These are phyloP conservation scores for Dyspetes luteomarginatus DNA, from an alignment of 2,888 invertebrate genomes.

Conservation along the genomic window DNA sequence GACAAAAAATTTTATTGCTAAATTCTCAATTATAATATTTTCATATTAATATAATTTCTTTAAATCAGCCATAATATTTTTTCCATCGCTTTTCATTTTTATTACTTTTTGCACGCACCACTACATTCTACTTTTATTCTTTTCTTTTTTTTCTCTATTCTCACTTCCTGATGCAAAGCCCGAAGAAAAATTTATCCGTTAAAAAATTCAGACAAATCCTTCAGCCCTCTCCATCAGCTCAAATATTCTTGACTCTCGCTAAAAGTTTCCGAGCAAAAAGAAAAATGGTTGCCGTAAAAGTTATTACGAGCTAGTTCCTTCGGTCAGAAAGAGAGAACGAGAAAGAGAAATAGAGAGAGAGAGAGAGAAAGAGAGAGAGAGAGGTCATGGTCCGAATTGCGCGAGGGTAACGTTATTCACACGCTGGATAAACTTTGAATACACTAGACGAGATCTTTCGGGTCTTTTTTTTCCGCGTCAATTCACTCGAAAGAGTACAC, in stretches of 20 bases:
- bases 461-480: constrained; percentile 56
- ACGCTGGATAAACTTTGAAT: constrained; percentile 33
- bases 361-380: no score
- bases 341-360: background rate
- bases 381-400: constrained; percentile 22
- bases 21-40: no score
- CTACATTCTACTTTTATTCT: constrained; percentile 21
- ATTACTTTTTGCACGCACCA: background rate
- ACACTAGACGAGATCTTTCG: constrained; percentile 11
- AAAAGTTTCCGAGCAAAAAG: constrained; percentile 27
- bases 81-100: no score
- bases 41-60: no score
- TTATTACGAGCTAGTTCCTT: constrained; percentile 17
- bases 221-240: constrained; percentile 22
- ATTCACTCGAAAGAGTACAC: constrained; percentile 57
- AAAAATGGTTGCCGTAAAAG: constrained; percentile 25
- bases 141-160: constrained; percentile 7
- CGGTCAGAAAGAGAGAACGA: background rate
- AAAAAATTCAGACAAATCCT: constrained; percentile 60
- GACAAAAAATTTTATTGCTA: no score
- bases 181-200: constrained; percentile 52
- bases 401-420: constrained; percentile 37
- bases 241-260: constrained; percentile 15
- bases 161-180: background rate
- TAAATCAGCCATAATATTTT: no score